A percentile compares a stretch with the other conserved stretches of the same genome.
These are phyloP conservation scores for Probosciger aterrimus DNA, from an alignment of 2,113 vertebrate species.

Conservation along the genomic window DNA sequence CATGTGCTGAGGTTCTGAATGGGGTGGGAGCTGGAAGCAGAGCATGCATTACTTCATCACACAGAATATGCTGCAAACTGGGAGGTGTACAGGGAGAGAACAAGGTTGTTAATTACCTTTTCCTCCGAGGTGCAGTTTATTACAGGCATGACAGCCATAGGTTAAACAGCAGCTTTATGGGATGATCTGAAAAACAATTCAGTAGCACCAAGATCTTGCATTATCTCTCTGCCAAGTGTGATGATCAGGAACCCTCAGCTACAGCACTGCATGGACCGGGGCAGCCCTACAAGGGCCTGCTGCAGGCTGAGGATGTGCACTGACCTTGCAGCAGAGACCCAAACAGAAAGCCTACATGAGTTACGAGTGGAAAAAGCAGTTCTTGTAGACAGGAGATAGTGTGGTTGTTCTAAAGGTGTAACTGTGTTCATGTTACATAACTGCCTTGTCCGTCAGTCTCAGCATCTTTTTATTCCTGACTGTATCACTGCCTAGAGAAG, in stretches of 20 bases:
- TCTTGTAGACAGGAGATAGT: background rate
- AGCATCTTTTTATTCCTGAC: background rate
- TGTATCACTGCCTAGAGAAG: background rate
- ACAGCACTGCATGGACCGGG: background rate
- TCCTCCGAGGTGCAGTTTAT: background rate
- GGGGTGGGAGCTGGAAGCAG: background rate
- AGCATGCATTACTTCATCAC: background rate
- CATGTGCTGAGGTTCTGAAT: background rate
- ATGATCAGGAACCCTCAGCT: background rate
- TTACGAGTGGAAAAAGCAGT: background rate
- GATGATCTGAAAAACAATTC: no score
- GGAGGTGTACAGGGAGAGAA: background rate
- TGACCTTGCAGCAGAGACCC: background rate
- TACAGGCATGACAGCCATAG: background rate
- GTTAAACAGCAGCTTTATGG: background rate
- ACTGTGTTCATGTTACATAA: accelerated
- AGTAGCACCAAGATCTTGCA: background rate
- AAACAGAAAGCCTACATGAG: no score
- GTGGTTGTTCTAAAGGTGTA: background rate
- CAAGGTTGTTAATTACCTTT: background rate
- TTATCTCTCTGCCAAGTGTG: accelerated
- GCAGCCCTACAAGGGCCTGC: background rate
- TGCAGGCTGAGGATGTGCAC: background rate
- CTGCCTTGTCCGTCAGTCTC: background rate
- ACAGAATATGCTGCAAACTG: background rate